Evolutionary conservation across 2,113 vertebrate species (phyloP).

Genomic region (Asarcornis scutulata): DNA sequence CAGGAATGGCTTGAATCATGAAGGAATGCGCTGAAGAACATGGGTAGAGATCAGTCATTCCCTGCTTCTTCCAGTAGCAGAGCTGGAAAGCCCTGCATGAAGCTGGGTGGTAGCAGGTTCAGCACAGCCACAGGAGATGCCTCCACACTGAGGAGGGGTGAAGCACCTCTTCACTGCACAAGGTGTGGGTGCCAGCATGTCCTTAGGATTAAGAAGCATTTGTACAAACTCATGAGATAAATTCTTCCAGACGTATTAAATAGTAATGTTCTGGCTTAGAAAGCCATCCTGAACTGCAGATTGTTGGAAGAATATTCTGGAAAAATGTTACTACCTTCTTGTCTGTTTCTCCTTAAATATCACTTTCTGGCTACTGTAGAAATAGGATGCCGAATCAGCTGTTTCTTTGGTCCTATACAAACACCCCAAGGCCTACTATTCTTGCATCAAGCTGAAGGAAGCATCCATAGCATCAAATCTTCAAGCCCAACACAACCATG

Average conservation of each 20-base stretch:
- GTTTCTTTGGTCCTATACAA: neutral
- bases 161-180: neutral
- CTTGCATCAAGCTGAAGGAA: neutral
- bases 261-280: neutral
- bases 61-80: neutral
- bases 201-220: neutral
- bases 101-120: neutral
- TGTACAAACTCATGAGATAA: neutral
- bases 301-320: neutral
- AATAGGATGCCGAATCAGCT: neutral
- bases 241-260: neutral
- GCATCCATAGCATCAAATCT: neutral
- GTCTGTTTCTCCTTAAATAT: neutral
- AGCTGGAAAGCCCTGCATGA: neutral
- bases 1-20: neutral
- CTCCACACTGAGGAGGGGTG: fast-evolving
- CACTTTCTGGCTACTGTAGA: neutral
- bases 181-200: neutral
- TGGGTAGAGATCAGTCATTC: neutral
- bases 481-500: neutral
- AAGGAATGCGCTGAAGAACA: neutral
- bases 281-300: neutral
- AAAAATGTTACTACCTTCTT: neutral
- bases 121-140: fast-evolving
- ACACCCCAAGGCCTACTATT: neutral